Evolutionary conservation across 2,113 vertebrate species (phyloP), one percentile per base, ranked within the genome.

Genomic region (Sinocyclocheilus rhinocerous): DNA sequence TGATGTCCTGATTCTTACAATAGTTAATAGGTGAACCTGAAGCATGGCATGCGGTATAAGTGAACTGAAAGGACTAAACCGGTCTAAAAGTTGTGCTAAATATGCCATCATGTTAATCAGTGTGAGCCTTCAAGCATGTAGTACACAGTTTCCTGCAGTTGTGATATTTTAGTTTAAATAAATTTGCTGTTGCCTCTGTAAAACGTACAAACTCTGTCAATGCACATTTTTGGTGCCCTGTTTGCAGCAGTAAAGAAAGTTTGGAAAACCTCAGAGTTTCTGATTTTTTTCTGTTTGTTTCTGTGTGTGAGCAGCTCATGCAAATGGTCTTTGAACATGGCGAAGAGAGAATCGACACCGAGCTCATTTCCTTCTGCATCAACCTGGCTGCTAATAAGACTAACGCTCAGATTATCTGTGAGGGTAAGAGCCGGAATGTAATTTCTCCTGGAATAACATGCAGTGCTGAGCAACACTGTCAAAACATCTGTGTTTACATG

Each of bases 351-450:
- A 93, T 98, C 88, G 96, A 97, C 29, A 90, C 97, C 12, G 97
- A 98, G 87, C 94, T 99, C 83, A 97, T 99, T 92, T 98, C 98
- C 82, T 96, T 99, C 94, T 97, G 97, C 92, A 98, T 99, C 93
- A 99, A 99, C 92, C 94, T 99, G 90, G 97, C 98, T 86, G 97
- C 97, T 70, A 99, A 99, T 92, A 99, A 97, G 91, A 97, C 93
- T 90, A 99, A 98, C 3, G 97, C 97, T 5, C 97, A 98, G 80
- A 92, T 98, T 55, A 96, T 98, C 89, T 99, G 97, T 95, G 97
- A 99, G 96, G 98, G 98, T 98, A 76, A 24, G 75, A 29, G 75
- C 20, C 22, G 26, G 59, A 26, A 39, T 48, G 16, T 45, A 6
- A 45, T 81, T 81, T 50, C n/a, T 29, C 33, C n/a, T 65, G 22